Conservation (phyloP, 2,113 vertebrate species). For the Physeter macrocephalus region DNA sequence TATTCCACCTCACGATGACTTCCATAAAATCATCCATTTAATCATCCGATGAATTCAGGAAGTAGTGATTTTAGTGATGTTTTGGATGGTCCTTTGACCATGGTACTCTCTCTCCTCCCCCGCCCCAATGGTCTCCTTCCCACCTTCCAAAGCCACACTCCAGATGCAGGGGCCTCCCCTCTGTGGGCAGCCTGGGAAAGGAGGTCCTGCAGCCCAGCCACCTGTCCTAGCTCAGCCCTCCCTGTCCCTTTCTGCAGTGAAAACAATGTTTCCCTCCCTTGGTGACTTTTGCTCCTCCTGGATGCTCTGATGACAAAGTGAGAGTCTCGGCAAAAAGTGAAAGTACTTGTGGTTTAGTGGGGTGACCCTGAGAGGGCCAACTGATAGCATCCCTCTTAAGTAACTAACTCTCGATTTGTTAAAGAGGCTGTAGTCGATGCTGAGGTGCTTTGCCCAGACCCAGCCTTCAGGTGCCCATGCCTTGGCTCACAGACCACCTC, state of each 20-base stretch:
- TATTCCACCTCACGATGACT: accelerated
- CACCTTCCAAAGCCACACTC: neutral
- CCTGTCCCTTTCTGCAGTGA: too few relatives aligned
- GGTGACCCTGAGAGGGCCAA: too few relatives aligned
- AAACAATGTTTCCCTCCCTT: neutral
- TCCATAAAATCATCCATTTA: neutral
- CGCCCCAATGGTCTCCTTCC: accelerated
- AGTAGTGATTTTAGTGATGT: too few relatives aligned
- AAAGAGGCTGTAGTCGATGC: too few relatives aligned
- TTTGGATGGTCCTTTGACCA: accelerated
- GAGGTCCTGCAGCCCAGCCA: too few relatives aligned
- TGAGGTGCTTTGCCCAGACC: neutral
- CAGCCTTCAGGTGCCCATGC: neutral
- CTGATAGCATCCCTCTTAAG: accelerated
- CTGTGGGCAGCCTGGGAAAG: neutral
- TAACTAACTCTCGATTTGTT: neutral
- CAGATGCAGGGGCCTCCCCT: accelerated
- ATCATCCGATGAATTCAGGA: neutral
- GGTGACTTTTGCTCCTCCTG: neutral
- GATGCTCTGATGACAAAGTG: neutral
- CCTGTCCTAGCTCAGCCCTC: too few relatives aligned
- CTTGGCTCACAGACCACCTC: accelerated
- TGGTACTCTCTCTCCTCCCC: accelerated
- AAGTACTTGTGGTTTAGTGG: neutral
- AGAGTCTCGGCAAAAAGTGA: neutral